A percentile compares a stretch with the other conserved stretches of the same genome.
phyloP scores from a whole-genome alignment of 2,888 invertebrate species.

The Tinea trinotella region DNA sequence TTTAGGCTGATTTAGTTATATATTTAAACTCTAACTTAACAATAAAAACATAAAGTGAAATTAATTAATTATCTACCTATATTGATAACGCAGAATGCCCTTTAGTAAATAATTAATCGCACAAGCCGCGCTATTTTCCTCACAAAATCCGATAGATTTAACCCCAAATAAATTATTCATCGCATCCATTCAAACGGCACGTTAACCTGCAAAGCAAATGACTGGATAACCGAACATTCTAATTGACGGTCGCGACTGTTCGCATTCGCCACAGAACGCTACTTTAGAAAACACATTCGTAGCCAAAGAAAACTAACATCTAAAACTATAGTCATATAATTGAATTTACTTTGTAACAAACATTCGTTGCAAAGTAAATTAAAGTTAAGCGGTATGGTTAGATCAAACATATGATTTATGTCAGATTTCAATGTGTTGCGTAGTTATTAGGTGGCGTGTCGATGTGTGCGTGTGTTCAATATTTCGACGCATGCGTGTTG shows the following conservation, averaged over 20 bases:
- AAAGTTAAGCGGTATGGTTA: slow-evolving; percentile 55
- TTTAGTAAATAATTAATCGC: not conserved
- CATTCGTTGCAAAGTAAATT: slow-evolving; percentile 55
- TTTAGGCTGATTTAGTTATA: no score
- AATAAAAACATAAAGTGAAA: no score
- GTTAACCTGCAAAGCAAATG: slow-evolving; percentile 1
- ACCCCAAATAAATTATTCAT: not conserved
- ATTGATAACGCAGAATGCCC: no score
- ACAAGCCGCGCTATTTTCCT: not conserved
- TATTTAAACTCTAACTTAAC: no score
- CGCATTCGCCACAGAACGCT: slow-evolving; percentile 53
- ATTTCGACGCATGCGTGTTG: slow-evolving; percentile 55
- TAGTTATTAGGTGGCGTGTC: slow-evolving; percentile 30
- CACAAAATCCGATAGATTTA: not conserved
- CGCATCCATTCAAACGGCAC: not conserved
- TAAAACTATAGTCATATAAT: slow-evolving; percentile 21
- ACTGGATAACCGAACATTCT: slow-evolving; percentile 45
- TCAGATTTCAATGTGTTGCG: slow-evolving; percentile 31
- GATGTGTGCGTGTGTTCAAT: slow-evolving; percentile 53
- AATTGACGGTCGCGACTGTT: slow-evolving; percentile 57
- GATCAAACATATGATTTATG: slow-evolving; percentile 63
- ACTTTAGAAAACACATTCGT: slow-evolving; percentile 29
- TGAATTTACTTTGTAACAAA: slow-evolving; percentile 26
- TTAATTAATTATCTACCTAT: no score
- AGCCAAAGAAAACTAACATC: slow-evolving; percentile 26